A percentile compares a stretch with the other conserved stretches of the same genome.
Conservation (phyloP, 2,888 invertebrate species). For the Empis livida region DNA sequence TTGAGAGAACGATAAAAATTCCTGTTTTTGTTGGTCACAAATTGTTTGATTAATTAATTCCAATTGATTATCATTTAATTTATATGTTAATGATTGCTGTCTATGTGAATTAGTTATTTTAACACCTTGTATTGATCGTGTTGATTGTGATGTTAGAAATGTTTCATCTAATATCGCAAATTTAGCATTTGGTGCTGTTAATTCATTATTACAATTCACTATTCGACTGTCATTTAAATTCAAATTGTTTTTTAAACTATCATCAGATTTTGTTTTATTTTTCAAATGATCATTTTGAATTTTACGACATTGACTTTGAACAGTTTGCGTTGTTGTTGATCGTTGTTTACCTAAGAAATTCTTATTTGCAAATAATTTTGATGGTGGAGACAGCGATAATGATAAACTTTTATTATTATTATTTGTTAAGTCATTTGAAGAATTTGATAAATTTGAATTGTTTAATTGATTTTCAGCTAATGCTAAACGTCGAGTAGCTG, state of each 20-base stretch:
- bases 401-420: no score
- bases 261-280: slow-evolving; percentile 3
- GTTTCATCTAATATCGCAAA: slow-evolving; percentile 23
- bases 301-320: neutral
- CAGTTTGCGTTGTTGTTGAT: slow-evolving; percentile 7
- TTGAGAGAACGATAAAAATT: neutral
- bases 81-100: neutral
- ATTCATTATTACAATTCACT: slow-evolving; percentile 4
- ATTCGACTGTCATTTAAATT: slow-evolving; percentile 11
- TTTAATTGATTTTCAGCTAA: no score
- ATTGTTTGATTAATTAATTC: no score
- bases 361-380: no score
- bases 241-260: slow-evolving; percentile 5
- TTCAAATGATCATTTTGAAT: neutral
- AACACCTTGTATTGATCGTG: neutral
- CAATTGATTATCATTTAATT: neutral
- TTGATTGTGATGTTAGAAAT: slow-evolving; percentile 23
- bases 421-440: no score
- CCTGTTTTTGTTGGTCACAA: neutral
- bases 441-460: no score
- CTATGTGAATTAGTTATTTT: neutral
- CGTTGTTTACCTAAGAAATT: no score
- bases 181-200: slow-evolving; percentile 13
- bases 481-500: no score
- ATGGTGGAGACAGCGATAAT: no score